Base-by-base conservation (phyloP, 2,888 invertebrate genomes). In the Tuta absoluta region DNA sequence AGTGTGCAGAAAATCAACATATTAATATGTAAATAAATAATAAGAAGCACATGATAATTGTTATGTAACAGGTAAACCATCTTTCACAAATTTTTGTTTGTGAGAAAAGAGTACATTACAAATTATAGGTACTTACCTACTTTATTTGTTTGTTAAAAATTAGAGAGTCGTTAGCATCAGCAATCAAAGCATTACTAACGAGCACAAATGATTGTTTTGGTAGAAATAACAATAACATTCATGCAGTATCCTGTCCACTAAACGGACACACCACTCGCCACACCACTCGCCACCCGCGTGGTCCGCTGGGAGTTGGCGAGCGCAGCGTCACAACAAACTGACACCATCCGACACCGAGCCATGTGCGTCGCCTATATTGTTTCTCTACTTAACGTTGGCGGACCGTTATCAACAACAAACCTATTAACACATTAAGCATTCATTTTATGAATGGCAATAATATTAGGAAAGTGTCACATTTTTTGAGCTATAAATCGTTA, bases 371-470 rank as follows among this genome's bases (percentile, higher is more conserved):
- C 8, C 21, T 8, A 49, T 49, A 21, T 49, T 49, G 49, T 49
- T 49, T 49, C 19, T 49, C 45, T 53, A 33, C 33, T 56, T 56
- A 33, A n/a, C 28, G 59, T 56, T 56, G 17, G 24, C 28, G 59
- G 51, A 59, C 59, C 49, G 59, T 49, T 49, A 17, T 23, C 24
- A 59, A 38, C 63, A 51, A 59, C 62, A 21, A 21, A 19, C 58
- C 63, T 58, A 63, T 63, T 58, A 48, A 33, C 49, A 28, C 62
- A 28, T 33, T 38, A 53, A 62, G 14, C 23, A 12, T 53, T 53
- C 11, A 24, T 53, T 53, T 56, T 56, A 56, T 33, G 24, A 33
- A 8, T 33, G 10, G 33, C 33, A 14, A n/a, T 17, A 33, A 33
- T 33, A 33, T 56, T 33, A 33, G 17, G 33, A 45, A 45, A 45